Conservation (phyloP, 2,888 invertebrate genomes). For the Metellina segmentata region DNA sequence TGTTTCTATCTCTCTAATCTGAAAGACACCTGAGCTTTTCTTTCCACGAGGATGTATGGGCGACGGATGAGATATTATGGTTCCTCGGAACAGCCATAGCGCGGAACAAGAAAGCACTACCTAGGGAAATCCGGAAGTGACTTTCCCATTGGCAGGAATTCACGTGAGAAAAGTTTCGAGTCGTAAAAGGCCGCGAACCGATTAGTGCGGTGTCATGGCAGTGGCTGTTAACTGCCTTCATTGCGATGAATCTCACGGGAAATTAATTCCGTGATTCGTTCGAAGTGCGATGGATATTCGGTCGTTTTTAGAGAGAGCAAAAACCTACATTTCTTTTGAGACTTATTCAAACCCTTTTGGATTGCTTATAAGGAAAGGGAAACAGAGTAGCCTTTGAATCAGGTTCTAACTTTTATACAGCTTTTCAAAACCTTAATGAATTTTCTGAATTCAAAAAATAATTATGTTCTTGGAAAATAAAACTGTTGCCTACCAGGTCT, state of each 20-base stretch:
- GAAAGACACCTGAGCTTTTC: neutral
- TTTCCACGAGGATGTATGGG: neutral
- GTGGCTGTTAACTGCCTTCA: neutral
- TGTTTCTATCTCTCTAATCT: neutral
- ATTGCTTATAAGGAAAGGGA: neutral
- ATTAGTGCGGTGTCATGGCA: neutral
- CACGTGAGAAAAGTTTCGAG: conserved; percentile 5
- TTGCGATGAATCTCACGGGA: neutral
- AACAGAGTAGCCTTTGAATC: neutral
- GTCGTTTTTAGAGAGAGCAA: neutral
- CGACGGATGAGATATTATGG: neutral
- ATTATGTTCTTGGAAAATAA: no score
- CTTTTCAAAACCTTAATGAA: neutral
- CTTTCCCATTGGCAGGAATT: conserved; percentile 17
- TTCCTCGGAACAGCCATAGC: neutral
- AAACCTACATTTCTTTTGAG: no score
- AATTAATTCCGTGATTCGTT: conserved; percentile 13
- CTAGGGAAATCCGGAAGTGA: conserved; percentile 21
- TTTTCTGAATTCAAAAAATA: no score
- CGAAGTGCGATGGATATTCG: neutral
- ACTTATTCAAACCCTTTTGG: neutral
- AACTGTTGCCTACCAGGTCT: no score
- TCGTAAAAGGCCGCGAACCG: conserved; percentile 6
- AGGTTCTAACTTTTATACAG: neutral
- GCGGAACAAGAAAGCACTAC: neutral